Evolutionary conservation across 2,888 invertebrate species (phyloP), one percentile per base, ranked within the genome.

Genomic region (Sesamia inferens): DNA sequence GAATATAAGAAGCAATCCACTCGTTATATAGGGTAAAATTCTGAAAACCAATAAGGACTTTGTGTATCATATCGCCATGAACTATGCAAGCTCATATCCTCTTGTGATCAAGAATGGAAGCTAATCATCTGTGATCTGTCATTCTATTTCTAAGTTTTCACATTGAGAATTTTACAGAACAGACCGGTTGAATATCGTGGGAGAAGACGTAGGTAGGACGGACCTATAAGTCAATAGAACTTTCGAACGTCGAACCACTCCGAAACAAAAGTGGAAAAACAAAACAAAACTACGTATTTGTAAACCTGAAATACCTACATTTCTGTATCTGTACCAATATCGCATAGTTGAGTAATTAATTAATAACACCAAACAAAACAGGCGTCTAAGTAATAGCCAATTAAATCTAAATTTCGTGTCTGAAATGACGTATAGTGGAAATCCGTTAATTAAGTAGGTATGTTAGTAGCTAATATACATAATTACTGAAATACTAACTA

Each of bases 381-480:
- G 48, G n/a, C 42, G 14, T 70, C 57, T 74, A 7, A 5, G 39
- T 39, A 71, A 83, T 71, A 74, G 39, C 39, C 68, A 75, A 75
- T 68, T 83, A 74, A 82, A 75, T 54, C 10, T 24, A 48, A 74
- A 79, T 75, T 68, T 71, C 77, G 68, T 74, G 67, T 68, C 75
- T 77, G 72, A 67, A 75, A 66, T 79, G 62, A 75, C 68, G 83
- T 81, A 74, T 74, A 42, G 68, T 62, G 75, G 80, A 81, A 68
- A 81, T 83, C 81, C 75, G 75, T 55, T 83, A 66, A 83, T 79
- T 75, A 75, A 11, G n/a, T 47, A 68, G 58, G 51, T 69, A 66
- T 68, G 57, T 42, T 48, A 48, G 51, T 57, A 31, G 16, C 48
- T 80, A 55, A 57, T 7, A 39, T 39, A 31, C 22, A 31, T 16